Evolutionary conservation across 2,797 vertebrate genomes (phyloP), one percentile per base, ranked within the genome.

Genomic region (Harpagifer antarcticus): DNA sequence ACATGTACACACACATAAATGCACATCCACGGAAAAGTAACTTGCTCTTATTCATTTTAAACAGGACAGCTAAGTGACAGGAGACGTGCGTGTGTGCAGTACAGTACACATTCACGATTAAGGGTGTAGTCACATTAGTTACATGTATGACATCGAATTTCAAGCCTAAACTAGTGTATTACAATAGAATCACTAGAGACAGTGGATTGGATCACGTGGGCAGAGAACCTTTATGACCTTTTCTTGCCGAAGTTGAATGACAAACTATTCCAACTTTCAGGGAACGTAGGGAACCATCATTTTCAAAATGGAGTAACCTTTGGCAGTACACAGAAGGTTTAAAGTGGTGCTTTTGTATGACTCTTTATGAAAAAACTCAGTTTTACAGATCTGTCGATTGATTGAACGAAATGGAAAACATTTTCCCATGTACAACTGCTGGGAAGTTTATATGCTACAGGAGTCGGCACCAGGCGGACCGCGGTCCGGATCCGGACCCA

Each of bases 31-130:
- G 14, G n/a, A 76, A 40, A 78, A 75, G 63, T 33, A 62, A 78
- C 81, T 83, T 70, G 69, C 63, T 56, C 50, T 70, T n/a, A 49
- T 68, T 61, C 11, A 60, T 82, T 75, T 71, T 42, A 72, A 65
- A 47, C 8, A 56, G 43, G 53, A 69, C 61, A 50, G 60, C 44
- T 75, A 58, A 27, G 31, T 69, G 83, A 79, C 76, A 78, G 52
- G 62, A 76, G 63, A 73, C 65, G 54, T 50, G 14, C 42, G 53
- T 45, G 17, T 64, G 47, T 70, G 42, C 53, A 44, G 31, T 1
- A 48, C 43, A 56, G 20, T 13, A 43, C 5, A 23, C 10, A 64
- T 33, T 44, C 33, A 45, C 17, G 33, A 17, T 11, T 14, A 1
- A 49, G 11, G 27, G 7, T 40, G 65, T 17, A 62, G 52, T 69